Evolutionary conservation across 2,888 invertebrate species (phyloP).

Genomic region (Himalopsyche tibetana): DNA sequence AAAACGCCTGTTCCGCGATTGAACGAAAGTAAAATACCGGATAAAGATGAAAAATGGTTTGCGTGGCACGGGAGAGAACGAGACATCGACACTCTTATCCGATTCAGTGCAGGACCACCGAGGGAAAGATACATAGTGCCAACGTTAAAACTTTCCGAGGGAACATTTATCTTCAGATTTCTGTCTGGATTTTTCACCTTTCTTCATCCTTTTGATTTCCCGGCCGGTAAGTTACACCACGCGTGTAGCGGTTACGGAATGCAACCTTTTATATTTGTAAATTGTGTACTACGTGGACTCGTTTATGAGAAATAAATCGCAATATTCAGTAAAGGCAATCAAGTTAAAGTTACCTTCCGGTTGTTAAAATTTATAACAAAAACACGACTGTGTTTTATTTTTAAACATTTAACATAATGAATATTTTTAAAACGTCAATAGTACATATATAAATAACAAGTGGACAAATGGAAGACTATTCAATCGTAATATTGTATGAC

Average conservation of each 20-base stretch:
- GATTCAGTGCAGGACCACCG: conserved; percentile 74
- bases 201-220: conserved; percentile 81
- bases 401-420: no score
- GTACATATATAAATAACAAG: no score
- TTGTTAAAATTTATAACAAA: no score
- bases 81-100: conserved; percentile 73
- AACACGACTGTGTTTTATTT: no score
- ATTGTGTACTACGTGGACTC: background rate
- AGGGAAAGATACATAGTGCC: conserved; percentile 75
- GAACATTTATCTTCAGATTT: conserved; percentile 80
- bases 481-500: no score
- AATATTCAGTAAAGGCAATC: no score
- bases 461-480: no score
- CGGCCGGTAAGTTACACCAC: conserved; percentile 76
- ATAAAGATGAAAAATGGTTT: conserved; percentile 62
- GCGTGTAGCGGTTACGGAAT: background rate
- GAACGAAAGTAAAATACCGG: conserved; percentile 51
- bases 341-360: no score
- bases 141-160: conserved; percentile 78
- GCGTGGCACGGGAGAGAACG: conserved; percentile 66
- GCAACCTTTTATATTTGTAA: background rate
- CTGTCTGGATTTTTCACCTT: conserved; percentile 79
- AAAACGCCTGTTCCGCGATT: conserved; percentile 38
- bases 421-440: no score
- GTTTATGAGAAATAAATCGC: no score